These are phyloP conservation scores for Cygnus olor DNA, from an alignment of 2,797 vertebrate genomes.

Conservation along the genomic window DNA sequence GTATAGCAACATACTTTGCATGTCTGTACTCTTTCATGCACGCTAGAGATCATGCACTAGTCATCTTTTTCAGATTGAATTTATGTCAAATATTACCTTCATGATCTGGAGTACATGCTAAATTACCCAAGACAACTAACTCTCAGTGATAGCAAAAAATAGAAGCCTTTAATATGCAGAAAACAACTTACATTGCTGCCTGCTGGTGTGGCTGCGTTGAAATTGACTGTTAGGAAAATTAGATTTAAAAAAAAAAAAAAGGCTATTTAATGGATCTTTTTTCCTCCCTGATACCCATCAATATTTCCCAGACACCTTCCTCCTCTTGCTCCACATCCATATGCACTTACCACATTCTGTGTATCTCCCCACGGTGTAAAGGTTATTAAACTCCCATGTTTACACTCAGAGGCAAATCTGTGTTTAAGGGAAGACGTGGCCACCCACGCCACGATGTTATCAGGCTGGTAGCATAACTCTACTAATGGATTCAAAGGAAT, in stretches of 20 bases:
- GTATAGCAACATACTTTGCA: background rate
- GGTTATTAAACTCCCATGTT: background rate
- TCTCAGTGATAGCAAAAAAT: background rate
- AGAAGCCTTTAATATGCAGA: background rate
- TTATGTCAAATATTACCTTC: background rate
- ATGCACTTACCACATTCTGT: background rate
- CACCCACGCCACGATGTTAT: background rate
- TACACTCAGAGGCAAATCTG: background rate
- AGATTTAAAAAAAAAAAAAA: background rate
- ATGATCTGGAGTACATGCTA: background rate
- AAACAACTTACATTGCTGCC: background rate
- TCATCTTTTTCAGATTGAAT: constrained; percentile 27
- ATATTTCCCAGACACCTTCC: background rate
- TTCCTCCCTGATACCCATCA: background rate
- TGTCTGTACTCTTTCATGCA: background rate
- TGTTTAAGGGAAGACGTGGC: background rate
- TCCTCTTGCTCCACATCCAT: background rate
- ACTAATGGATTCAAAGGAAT: background rate
- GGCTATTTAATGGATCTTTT: background rate
- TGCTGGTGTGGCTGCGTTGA: background rate
- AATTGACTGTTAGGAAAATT: background rate
- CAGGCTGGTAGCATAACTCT: background rate
- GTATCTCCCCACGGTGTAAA: background rate
- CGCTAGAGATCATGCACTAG: background rate
- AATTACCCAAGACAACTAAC: background rate